These are phyloP conservation scores for Sphinx pinastri DNA, from an alignment of 2,888 invertebrate genomes.

Conservation along the genomic window DNA sequence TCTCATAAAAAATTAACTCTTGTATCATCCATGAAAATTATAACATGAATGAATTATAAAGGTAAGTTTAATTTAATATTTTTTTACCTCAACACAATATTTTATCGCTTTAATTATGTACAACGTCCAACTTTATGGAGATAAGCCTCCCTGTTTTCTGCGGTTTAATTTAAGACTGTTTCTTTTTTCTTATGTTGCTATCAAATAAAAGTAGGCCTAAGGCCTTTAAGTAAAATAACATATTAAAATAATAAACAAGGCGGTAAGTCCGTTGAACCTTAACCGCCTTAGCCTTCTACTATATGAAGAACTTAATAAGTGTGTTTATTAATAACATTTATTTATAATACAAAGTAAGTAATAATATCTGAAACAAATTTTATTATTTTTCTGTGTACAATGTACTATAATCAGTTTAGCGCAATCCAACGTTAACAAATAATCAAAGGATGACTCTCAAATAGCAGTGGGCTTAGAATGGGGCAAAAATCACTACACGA, in stretches of 20 bases:
- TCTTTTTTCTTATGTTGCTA: slow-evolving; percentile 39
- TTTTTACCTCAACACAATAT: slow-evolving; percentile 30
- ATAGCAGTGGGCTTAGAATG: too few relatives aligned
- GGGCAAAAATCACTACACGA: too few relatives aligned
- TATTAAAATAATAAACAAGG: neutral
- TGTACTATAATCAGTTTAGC: too few relatives aligned
- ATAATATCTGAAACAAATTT: too few relatives aligned
- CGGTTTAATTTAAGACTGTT: slow-evolving; percentile 48
- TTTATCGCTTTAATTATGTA: slow-evolving; percentile 41
- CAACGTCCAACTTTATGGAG: slow-evolving; percentile 40
- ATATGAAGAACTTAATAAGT: too few relatives aligned
- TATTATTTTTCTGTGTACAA: too few relatives aligned
- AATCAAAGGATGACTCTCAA: too few relatives aligned
- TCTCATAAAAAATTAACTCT: neutral
- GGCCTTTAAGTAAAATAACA: neutral
- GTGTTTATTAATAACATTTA: too few relatives aligned
- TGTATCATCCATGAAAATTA: slow-evolving; percentile 1
- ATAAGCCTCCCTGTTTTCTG: slow-evolving; percentile 38
- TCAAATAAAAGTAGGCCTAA: slow-evolving; percentile 7
- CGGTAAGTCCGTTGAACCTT: neutral
- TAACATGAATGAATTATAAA: slow-evolving; percentile 12
- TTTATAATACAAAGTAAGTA: too few relatives aligned
- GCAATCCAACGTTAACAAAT: too few relatives aligned
- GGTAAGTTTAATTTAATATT: slow-evolving; percentile 16
- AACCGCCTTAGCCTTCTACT: too few relatives aligned